These are phyloP conservation scores for Syndactyla subalaris DNA, from an alignment of 2,797 vertebrate species.

Conservation along the genomic window DNA sequence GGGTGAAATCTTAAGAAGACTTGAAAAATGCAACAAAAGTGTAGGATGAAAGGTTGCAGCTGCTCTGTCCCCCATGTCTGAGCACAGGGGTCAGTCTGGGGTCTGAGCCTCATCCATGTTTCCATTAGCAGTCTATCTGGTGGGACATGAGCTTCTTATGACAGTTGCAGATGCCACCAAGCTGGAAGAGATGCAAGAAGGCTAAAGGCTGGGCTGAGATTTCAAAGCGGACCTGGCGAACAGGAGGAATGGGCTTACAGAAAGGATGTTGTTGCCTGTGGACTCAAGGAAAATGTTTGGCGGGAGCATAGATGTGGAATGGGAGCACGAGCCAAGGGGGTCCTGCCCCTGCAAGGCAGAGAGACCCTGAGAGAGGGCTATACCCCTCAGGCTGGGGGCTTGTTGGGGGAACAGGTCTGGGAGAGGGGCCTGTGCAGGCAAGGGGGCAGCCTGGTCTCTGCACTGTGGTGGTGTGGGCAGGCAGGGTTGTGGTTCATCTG, in stretches of 20 bases:
- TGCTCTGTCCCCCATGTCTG: not conserved
- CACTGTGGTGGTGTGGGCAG: not conserved
- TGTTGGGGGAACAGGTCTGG: not conserved
- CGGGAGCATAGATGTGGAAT: not conserved
- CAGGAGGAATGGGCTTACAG: not conserved
- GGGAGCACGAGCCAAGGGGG: fast-evolving
- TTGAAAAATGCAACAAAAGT: slow-evolving; percentile 19
- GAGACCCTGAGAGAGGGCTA: not conserved
- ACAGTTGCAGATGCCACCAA: not conserved
- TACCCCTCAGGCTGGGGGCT: not conserved
- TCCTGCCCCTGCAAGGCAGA: not conserved
- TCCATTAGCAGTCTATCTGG: not conserved
- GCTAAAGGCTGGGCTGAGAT: not conserved
- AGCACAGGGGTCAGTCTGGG: not conserved
- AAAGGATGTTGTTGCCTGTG: not conserved
- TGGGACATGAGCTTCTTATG: not conserved
- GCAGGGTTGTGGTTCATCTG: not conserved
- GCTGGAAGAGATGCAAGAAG: not conserved
- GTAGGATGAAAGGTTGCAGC: slow-evolving; percentile 38
- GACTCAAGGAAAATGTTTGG: not conserved
- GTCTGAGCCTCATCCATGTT: not conserved
- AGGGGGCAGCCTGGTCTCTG: not conserved
- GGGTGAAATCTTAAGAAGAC: not conserved
- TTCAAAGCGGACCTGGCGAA: not conserved
- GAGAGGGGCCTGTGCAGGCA: not conserved